Evolutionary conservation across 1,140 invertebrate genomes (phyloP).

Genomic region (Papilio polyxenes): DNA sequence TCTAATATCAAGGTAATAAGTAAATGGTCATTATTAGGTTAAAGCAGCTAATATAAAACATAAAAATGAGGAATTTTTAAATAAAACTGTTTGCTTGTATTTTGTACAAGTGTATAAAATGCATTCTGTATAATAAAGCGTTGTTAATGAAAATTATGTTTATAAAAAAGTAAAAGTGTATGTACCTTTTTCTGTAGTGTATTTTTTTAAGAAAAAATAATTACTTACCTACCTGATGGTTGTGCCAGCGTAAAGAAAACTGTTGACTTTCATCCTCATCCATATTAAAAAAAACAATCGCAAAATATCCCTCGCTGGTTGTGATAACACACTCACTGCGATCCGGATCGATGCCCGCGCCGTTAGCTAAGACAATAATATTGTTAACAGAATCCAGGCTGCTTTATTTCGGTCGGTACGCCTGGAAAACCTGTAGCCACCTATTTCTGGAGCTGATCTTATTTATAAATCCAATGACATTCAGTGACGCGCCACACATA

Average conservation of each 20-base stretch:
- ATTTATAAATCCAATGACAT: slow-evolving; percentile 82
- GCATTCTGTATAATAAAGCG: slow-evolving; percentile 26
- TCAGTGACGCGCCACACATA: slow-evolving; percentile 78
- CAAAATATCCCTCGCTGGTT: slow-evolving; percentile 40
- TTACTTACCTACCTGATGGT: slow-evolving; percentile 85
- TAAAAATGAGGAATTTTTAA: no score
- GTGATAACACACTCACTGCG: slow-evolving; percentile 50
- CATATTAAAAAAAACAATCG: slow-evolving; percentile 64
- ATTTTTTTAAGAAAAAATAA: slow-evolving; percentile 41
- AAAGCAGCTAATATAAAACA: neutral
- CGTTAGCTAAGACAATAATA: slow-evolving; percentile 73
- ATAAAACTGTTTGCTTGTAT: neutral
- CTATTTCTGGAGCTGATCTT: slow-evolving; percentile 82
- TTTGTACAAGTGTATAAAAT: neutral
- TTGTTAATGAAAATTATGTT: slow-evolving; percentile 35
- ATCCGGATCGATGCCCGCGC: slow-evolving; percentile 45
- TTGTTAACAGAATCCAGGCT: slow-evolving; percentile 80
- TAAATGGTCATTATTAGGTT: neutral
- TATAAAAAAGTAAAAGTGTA: slow-evolving; percentile 42
- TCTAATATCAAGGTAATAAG: neutral
- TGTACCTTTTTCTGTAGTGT: slow-evolving; percentile 44
- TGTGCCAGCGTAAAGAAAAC: slow-evolving; percentile 90
- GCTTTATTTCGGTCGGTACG: slow-evolving; percentile 81
- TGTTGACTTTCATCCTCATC: slow-evolving; percentile 84
- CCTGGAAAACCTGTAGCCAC: slow-evolving; percentile 81